phyloP scores from a whole-genome alignment of 2,888 invertebrate genomes.

The Loripinus fragilis region DNA sequence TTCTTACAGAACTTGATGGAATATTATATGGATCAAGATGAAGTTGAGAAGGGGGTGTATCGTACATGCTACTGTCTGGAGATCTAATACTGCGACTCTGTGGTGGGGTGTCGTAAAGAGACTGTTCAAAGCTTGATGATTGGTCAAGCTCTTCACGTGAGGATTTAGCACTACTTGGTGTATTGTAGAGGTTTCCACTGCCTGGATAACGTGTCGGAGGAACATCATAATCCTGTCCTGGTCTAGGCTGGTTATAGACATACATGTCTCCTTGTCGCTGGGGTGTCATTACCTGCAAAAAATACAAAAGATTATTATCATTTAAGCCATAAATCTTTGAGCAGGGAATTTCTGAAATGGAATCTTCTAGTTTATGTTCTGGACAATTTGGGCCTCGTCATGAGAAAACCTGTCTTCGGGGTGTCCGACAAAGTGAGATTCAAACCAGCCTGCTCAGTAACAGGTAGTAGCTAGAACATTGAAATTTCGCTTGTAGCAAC shows the following conservation, averaged over 20 bases:
- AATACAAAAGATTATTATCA: constrained; percentile 10
- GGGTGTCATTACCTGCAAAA: constrained; percentile 63
- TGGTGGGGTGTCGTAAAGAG: constrained; percentile 73
- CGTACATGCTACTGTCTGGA: constrained; percentile 63
- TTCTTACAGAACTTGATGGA: constrained; percentile 76
- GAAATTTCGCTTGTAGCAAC: no score
- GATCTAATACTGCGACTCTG: constrained; percentile 52
- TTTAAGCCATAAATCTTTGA: no score
- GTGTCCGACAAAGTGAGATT: no score
- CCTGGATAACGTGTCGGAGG: constrained; percentile 72
- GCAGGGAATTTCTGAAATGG: no score
- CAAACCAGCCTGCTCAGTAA: no score
- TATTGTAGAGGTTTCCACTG: constrained; percentile 64
- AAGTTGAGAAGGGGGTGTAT: constrained; percentile 70
- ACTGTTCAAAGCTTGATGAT: constrained; percentile 57
- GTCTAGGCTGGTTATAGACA: constrained; percentile 49
- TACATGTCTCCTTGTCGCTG: constrained; percentile 57
- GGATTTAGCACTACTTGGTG: constrained; percentile 48
- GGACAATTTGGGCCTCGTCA: no score
- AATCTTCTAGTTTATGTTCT: no score
- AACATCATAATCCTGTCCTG: constrained; percentile 76
- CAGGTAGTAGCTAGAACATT: no score
- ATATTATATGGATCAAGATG: constrained; percentile 63
- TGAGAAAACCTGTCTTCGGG: no score
- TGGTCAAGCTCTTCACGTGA: constrained; percentile 56